A percentile compares a stretch with the other conserved stretches of the same genome.
These are phyloP conservation scores for Menura novaehollandiae DNA, from an alignment of 2,113 vertebrate genomes.

Conservation along the genomic window DNA sequence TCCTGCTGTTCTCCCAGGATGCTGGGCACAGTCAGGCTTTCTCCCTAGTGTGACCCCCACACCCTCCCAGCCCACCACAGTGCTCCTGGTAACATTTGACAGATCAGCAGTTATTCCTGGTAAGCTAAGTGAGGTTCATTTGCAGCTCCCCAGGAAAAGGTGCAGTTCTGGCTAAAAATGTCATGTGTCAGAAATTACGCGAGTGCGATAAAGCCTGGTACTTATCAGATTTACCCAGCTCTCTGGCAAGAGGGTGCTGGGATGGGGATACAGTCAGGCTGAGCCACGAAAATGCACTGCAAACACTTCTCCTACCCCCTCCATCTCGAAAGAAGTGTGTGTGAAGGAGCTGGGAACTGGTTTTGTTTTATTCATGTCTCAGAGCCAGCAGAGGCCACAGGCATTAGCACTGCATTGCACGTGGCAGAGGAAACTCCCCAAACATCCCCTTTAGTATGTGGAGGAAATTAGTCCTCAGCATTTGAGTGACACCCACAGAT, in stretches of 20 bases:
- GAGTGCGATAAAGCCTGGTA: neutral
- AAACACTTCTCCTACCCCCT: neutral
- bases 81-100: neutral
- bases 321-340: neutral
- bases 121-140: neutral
- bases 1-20: neutral
- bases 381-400: neutral
- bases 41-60: fast-evolving
- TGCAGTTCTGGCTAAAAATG: neutral
- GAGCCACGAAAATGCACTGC: neutral
- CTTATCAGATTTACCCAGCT: neutral
- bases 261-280: neutral
- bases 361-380: conserved; percentile 34
- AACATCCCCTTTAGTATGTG: neutral
- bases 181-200: neutral
- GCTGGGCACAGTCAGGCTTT: neutral
- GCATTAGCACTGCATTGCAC: neutral
- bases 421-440: neutral
- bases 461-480: neutral
- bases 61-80: neutral
- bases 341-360: neutral
- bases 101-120: neutral
- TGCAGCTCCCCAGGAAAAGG: neutral
- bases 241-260: neutral
- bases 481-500: neutral